These are phyloP conservation scores for Brachyhypopomus gauderio DNA, from an alignment of 2,113 vertebrate species.

Conservation along the genomic window DNA sequence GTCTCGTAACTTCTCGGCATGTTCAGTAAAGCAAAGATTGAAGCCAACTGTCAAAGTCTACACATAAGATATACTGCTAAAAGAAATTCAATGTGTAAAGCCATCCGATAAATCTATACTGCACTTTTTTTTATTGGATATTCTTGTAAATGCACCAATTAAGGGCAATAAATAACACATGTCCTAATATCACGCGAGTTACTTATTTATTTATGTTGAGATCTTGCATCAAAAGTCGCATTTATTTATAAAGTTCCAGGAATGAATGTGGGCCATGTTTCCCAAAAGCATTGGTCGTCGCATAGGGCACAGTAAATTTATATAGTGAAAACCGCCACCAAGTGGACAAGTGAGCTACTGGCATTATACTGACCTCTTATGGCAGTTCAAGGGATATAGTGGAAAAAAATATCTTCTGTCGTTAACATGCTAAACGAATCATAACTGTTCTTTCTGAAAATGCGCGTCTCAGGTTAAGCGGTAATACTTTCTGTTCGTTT, in stretches of 20 bases:
- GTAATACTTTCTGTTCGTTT: no score
- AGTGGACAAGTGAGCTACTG: not conserved
- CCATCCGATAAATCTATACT: conserved; percentile 25
- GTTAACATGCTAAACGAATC: no score
- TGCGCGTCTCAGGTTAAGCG: no score
- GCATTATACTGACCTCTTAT: not conserved
- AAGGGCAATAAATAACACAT: conserved; percentile 47
- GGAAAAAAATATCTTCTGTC: no score
- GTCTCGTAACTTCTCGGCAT: not conserved
- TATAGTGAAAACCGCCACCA: not conserved
- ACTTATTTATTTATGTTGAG: not conserved
- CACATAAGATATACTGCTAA: conserved; percentile 34
- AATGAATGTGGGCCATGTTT: no score
- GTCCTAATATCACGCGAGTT: not conserved
- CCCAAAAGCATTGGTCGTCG: no score
- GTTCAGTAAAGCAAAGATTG: not conserved
- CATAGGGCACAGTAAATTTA: not conserved
- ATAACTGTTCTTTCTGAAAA: no score
- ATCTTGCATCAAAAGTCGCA: not conserved
- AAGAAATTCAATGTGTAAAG: conserved; percentile 49
- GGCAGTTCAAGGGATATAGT: not conserved
- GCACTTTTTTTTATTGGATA: conserved; percentile 63
- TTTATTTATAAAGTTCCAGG: no score
- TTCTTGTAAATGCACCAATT: conserved; percentile 47
- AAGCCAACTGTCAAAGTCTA: conserved; percentile 8